A percentile compares a stretch with the other conserved stretches of the same genome.
These are phyloP conservation scores for Caradrina kadenii DNA, from an alignment of 2,888 invertebrate species.

Conservation along the genomic window DNA sequence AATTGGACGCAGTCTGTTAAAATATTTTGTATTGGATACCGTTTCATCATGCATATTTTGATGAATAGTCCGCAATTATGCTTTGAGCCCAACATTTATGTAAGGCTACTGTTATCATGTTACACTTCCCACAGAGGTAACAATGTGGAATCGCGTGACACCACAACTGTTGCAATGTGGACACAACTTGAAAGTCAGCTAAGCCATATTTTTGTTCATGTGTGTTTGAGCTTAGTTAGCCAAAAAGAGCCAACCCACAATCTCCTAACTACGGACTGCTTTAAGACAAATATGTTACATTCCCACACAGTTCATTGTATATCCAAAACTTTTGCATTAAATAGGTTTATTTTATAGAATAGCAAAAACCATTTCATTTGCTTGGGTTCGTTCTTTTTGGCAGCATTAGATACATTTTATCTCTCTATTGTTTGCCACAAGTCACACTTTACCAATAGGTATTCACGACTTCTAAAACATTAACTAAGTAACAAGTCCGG, in stretches of 20 bases:
- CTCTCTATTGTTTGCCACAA: neutral
- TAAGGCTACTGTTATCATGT: slow-evolving; percentile 2
- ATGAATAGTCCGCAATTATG: slow-evolving; percentile 31
- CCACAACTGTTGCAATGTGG: too few relatives aligned
- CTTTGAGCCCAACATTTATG: slow-evolving; percentile 27
- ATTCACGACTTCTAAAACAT: slow-evolving; percentile 16
- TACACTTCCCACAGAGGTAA: neutral
- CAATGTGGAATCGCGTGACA: neutral
- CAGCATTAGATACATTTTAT: neutral
- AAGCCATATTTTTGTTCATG: too few relatives aligned
- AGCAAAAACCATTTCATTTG: too few relatives aligned
- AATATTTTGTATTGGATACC: slow-evolving; percentile 52
- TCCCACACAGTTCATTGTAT: too few relatives aligned
- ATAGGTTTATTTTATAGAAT: too few relatives aligned
- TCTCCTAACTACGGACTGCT: too few relatives aligned
- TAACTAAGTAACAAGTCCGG: slow-evolving; percentile 37
- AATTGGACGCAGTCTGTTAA: slow-evolving; percentile 46
- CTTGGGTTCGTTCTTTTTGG: too few relatives aligned
- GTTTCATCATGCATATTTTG: slow-evolving; percentile 37
- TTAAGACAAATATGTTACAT: too few relatives aligned
- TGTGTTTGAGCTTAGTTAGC: too few relatives aligned
- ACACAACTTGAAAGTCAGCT: too few relatives aligned
- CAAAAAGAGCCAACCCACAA: too few relatives aligned
- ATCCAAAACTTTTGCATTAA: too few relatives aligned
- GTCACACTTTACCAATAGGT: slow-evolving; percentile 6